Percentiles rank a stretch among this genome's conserved stretches.
phyloP scores from a whole-genome alignment of 2,797 vertebrate species.

The Hephaestus fuliginosus region DNA sequence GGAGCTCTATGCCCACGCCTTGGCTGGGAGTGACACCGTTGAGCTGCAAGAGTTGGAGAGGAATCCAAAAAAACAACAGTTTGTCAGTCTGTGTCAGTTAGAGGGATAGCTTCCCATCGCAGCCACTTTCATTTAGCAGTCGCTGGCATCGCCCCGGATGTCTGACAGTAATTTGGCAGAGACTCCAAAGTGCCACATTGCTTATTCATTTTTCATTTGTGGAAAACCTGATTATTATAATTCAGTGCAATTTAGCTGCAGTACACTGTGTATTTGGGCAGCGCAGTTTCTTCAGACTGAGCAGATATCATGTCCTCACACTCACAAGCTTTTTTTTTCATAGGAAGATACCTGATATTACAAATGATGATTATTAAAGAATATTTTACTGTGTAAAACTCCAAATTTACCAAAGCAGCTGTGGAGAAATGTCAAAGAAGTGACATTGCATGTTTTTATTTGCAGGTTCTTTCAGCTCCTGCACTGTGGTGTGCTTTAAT shows the following conservation, averaged over 20 bases:
- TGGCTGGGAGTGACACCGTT: conserved; percentile 87
- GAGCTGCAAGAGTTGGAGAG: conserved; percentile 72
- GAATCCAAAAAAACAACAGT: conserved; percentile 64
- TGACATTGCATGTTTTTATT: conserved; percentile 38
- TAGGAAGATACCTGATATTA: conserved; percentile 16
- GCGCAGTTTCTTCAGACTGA: neutral
- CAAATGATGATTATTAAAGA: conserved; percentile 3
- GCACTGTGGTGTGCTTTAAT: conserved; percentile 31
- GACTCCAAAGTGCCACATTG: conserved; percentile 13
- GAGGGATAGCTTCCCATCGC: conserved; percentile 45
- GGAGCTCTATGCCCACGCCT: conserved; percentile 94
- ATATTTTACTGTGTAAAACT: neutral
- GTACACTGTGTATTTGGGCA: neutral
- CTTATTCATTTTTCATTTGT: conserved; percentile 30
- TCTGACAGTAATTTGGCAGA: conserved; percentile 46
- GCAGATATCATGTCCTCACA: conserved; percentile 18
- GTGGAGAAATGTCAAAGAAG: conserved; percentile 14
- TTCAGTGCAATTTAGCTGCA: conserved; percentile 1
- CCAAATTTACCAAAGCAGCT: conserved; percentile 14
- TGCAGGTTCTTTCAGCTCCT: conserved; percentile 40
- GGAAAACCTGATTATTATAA: conserved; percentile 24
- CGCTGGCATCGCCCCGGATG: conserved; percentile 28
- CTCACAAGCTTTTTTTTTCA: neutral
- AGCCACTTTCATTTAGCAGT: conserved; percentile 35
- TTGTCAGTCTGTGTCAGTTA: conserved; percentile 55